Base-by-base conservation (phyloP, 2,888 invertebrate species). In the Stenchaetothrips biformis region DNA sequence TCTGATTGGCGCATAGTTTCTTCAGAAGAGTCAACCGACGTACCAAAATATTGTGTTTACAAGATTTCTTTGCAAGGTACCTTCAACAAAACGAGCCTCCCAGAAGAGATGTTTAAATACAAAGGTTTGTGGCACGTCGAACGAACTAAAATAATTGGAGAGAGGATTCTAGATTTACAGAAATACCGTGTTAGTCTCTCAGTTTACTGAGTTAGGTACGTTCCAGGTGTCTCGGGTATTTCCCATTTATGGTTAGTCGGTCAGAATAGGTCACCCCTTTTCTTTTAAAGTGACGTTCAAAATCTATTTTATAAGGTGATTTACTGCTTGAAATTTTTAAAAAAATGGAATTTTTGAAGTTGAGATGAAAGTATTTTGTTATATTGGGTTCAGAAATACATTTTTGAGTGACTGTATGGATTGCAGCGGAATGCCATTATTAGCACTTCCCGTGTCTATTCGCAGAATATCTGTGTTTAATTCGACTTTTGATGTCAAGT, bases 1-100 rank as follows among this genome's bases (percentile, higher is more conserved):
- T 82, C 82, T 82, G 83, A 74, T 83, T 82, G 82, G 83, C 83
- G 83, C 83, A 83, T 74, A 74, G 67, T 74, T 25, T 74, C 67
- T 74, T 74, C 67, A 25, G 67, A 6, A 25, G 25, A 25, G 25
- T 74, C 67, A 74, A 74, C 25, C 25, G 11, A 25, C 67, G 2
- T 74, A 74, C 67, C 25, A 7, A 74, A 74, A 25, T 74, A 25
- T 74, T 74, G 11, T 74, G 67, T 74, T 74, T 74, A 74, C 67
- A 74, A 74, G 67, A 74, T 59, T 59, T 59, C 59, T 18, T 13
- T 37, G 37, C 37, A 37, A 37, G 37, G 37, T 37, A 37, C 37
- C 37, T 37, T 37, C 37, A 37, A 37, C 37, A 37, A 4, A 37
- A 37, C 37, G 4, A 4, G 37, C 37, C 37, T 37, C 37, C 37